Evolutionary conservation across 2,888 invertebrate species (phyloP).

Genomic region (Resseliella maxima): DNA sequence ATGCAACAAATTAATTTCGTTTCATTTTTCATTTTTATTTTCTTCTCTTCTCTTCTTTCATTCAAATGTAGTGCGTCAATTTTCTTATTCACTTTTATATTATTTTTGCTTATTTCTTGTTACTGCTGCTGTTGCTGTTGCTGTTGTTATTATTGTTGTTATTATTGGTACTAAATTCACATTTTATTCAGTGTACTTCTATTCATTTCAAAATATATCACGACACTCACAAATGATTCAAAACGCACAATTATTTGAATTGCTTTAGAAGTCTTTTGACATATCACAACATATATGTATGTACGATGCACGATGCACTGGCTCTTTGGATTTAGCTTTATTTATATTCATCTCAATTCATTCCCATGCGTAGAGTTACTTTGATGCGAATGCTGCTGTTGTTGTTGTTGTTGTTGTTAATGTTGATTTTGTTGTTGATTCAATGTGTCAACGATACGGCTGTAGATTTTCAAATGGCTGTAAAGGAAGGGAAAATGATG

Average conservation of each 20-base stretch:
- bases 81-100: neutral
- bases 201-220: too few relatives aligned
- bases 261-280: neutral
- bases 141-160: too few relatives aligned
- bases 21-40: constrained; percentile 37
- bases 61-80: constrained; percentile 11
- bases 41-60: too few relatives aligned
- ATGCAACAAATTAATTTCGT: constrained; percentile 39
- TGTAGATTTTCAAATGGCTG: neutral
- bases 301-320: constrained; percentile 4
- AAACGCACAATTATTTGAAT: neutral
- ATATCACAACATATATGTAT: neutral
- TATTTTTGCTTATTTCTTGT: neutral
- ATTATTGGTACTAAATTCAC: too few relatives aligned
- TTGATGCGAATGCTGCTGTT: neutral
- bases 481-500: neutral
- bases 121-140: neutral
- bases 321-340: neutral
- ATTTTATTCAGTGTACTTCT: too few relatives aligned
- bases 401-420: neutral
- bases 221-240: too few relatives aligned
- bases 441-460: too few relatives aligned
- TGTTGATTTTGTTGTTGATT: neutral
- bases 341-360: neutral
- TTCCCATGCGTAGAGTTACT: neutral